Evolutionary conservation across 2,113 vertebrate species (phyloP).

Genomic region (Ploceus nigricollis): DNA sequence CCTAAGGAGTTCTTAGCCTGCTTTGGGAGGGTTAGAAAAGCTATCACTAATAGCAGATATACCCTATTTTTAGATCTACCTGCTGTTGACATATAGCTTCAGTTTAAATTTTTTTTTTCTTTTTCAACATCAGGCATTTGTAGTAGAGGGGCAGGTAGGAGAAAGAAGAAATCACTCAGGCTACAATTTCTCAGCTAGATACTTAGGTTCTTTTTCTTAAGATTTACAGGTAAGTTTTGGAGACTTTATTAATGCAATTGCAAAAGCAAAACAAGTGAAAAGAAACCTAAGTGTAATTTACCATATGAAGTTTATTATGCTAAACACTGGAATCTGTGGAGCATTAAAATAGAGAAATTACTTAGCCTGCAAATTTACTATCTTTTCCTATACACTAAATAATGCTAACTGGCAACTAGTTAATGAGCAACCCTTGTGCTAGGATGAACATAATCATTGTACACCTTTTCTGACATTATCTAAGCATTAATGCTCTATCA

Average conservation of each 20-base stretch:
- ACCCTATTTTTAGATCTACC: not conserved
- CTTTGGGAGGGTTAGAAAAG: not conserved
- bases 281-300: not conserved
- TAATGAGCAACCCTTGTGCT: not conserved
- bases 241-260: not conserved
- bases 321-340: not conserved
- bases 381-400: not conserved
- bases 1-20: not conserved
- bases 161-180: not conserved
- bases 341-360: not conserved
- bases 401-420: not conserved
- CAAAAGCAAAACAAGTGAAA: not conserved
- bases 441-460: not conserved
- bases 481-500: not conserved
- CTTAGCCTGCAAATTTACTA: not conserved
- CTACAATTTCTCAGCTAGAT: not conserved
- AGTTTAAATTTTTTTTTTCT: not conserved
- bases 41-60: not conserved
- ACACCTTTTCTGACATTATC: not conserved
- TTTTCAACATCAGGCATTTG: not conserved
- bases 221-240: not conserved
- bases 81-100: not conserved
- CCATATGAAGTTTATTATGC: not conserved
- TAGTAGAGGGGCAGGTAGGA: not conserved
- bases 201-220: not conserved